A percentile compares a stretch with the other conserved stretches of the same genome.
Evolutionary conservation across 2,888 invertebrate genomes (phyloP).

Genomic region (Pandemis corylana): DNA sequence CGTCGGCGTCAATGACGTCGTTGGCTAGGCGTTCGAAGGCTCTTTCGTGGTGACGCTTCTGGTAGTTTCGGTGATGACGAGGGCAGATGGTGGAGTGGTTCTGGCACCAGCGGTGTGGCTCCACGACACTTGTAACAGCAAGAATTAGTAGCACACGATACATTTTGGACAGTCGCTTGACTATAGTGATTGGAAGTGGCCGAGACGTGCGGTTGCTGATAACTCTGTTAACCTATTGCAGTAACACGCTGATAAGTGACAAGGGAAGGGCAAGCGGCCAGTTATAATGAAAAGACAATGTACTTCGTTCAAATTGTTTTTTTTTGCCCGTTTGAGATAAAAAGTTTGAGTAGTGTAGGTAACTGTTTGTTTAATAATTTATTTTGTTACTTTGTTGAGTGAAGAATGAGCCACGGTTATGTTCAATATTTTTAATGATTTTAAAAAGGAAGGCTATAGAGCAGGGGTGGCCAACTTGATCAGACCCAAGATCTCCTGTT

Average conservation of each 20-base stretch:
- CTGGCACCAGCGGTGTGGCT: constrained; percentile 25
- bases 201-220: not conserved
- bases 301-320: not conserved
- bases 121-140: constrained; percentile 16
- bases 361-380: no score
- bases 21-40: constrained; percentile 27
- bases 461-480: no score
- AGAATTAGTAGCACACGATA: constrained; percentile 22
- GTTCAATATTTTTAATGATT: no score
- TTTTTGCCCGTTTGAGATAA: not conserved
- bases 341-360: not conserved
- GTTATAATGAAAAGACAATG: not conserved
- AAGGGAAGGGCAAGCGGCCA: not conserved
- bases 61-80: constrained; percentile 2
- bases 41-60: constrained; percentile 4
- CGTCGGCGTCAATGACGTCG: constrained; percentile 27
- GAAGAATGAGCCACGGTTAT: no score
- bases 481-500: no score
- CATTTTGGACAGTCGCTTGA: constrained; percentile 11
- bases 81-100: constrained; percentile 3
- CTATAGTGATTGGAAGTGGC: not conserved
- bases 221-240: constrained; percentile 8
- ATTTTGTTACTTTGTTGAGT: no score
- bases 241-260: not conserved
- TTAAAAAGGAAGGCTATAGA: no score